Evolutionary conservation across 2,888 invertebrate species (phyloP).

Genomic region (Parnassius apollo): DNA sequence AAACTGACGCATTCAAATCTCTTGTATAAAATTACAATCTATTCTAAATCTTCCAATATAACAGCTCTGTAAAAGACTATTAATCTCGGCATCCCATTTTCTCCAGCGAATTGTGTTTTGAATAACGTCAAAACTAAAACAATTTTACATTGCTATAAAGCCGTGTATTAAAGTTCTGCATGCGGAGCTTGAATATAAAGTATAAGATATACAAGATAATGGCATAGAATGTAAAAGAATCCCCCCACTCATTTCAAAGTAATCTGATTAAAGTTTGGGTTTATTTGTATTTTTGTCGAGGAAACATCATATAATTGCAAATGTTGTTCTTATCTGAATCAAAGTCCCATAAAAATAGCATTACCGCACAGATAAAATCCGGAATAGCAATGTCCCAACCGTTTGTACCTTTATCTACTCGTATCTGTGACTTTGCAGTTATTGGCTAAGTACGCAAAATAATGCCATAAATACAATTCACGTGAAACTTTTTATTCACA

Average conservation of each 20-base stretch:
- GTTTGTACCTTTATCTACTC: conserved; percentile 38
- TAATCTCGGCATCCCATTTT: conserved; percentile 10
- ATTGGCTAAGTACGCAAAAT: conserved; percentile 42
- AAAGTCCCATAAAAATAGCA: conserved; percentile 39
- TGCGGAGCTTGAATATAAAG: conserved; percentile 19
- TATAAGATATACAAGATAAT: conserved; percentile 1
- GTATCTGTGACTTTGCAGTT: conserved; percentile 36
- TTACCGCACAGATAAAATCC: conserved; percentile 37
- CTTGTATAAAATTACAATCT: background rate
- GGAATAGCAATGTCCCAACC: conserved; percentile 36
- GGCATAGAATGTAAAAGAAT: conserved; percentile 14
- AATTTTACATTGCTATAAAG: conserved; percentile 19
- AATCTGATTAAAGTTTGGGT: conserved; percentile 15
- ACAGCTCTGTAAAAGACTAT: conserved; percentile 7
- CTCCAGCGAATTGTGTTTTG: conserved; percentile 14
- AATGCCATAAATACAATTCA: conserved; percentile 37
- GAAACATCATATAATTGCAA: conserved; percentile 34
- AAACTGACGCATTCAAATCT: no score
- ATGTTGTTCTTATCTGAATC: conserved; percentile 38
- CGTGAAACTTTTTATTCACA: conserved; percentile 34
- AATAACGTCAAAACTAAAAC: conserved; percentile 22
- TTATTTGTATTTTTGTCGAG: conserved; percentile 29
- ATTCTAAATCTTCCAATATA: background rate
- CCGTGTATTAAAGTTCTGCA: conserved; percentile 22
- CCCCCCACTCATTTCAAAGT: conserved; percentile 5